Evolutionary conservation across 53 echinoderm and acorn worm genomes (phyloP).

Genomic region (Paracentrotus lividus): DNA sequence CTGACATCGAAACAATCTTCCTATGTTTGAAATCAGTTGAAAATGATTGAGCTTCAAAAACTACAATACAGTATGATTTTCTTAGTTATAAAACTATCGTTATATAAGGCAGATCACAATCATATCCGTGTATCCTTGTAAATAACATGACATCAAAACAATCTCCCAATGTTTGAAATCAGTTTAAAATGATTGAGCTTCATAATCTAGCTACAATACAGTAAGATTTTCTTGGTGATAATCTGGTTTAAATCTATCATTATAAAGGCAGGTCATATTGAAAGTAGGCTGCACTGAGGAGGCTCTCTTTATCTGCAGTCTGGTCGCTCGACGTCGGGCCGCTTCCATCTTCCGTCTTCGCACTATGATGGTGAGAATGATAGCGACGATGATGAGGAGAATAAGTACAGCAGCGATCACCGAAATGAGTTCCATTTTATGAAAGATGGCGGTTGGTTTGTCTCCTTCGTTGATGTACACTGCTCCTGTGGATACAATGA

Average conservation of each 20-base stretch:
- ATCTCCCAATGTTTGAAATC: no score
- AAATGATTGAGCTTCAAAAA: no score
- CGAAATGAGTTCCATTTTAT: neutral
- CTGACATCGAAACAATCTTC: no score
- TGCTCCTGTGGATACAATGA: neutral
- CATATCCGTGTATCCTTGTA: no score
- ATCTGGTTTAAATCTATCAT: constrained; percentile 5
- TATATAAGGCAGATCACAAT: no score
- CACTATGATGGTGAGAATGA: neutral
- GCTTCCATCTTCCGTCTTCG: neutral
- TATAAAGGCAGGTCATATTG: neutral
- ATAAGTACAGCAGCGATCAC: constrained; percentile 22
- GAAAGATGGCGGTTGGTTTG: neutral
- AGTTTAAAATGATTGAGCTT: no score
- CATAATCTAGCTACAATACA: no score
- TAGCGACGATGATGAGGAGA: neutral
- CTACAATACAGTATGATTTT: no score
- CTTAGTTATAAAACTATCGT: no score
- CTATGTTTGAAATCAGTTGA: no score
- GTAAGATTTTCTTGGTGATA: no score
- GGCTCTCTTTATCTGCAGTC: constrained; percentile 6
- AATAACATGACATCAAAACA: no score
- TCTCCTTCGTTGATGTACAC: neutral
- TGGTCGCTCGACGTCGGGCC: neutral
- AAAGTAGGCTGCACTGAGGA: neutral